These are phyloP conservation scores for Selene dorsalis DNA, from an alignment of 2,797 vertebrate genomes.

Conservation along the genomic window DNA sequence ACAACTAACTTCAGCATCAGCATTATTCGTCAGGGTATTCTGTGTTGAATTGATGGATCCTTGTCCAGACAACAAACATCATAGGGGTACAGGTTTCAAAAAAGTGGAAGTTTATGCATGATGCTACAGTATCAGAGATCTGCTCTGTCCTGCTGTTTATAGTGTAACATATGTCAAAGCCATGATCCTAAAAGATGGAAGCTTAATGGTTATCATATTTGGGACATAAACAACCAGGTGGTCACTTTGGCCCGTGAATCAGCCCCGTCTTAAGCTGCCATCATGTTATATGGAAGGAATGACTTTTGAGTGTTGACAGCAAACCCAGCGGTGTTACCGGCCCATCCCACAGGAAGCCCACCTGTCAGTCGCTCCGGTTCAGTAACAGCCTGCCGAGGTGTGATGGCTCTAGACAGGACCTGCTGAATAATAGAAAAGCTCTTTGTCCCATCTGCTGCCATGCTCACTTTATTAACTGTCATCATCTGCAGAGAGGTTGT, in stretches of 20 bases:
- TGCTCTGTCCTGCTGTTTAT: not conserved
- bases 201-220: not conserved
- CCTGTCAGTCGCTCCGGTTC: constrained; percentile 42
- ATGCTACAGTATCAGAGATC: not conserved
- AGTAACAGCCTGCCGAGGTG: constrained; percentile 29
- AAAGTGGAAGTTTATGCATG: not conserved
- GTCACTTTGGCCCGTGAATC: not conserved
- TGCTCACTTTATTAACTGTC: constrained; percentile 66
- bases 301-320: constrained; percentile 61
- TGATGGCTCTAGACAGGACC: constrained; percentile 39
- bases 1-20: too few relatives aligned
- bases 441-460: constrained; percentile 25
- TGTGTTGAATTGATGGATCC: too few relatives aligned
- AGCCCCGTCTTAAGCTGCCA: constrained; percentile 5
- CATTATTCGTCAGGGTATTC: too few relatives aligned
- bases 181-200: not conserved
- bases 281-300: constrained; percentile 39
- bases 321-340: constrained; percentile 33
- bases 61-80: too few relatives aligned
- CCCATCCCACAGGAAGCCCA: constrained; percentile 53
- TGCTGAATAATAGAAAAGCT: constrained; percentile 61
- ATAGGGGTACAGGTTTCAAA: not conserved
- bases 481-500: constrained; percentile 55
- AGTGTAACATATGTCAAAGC: not conserved
- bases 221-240: constrained; percentile 2